These are phyloP conservation scores for Nyctereutes procyonoides DNA, from an alignment of 2,113 vertebrate species.

Conservation along the genomic window DNA sequence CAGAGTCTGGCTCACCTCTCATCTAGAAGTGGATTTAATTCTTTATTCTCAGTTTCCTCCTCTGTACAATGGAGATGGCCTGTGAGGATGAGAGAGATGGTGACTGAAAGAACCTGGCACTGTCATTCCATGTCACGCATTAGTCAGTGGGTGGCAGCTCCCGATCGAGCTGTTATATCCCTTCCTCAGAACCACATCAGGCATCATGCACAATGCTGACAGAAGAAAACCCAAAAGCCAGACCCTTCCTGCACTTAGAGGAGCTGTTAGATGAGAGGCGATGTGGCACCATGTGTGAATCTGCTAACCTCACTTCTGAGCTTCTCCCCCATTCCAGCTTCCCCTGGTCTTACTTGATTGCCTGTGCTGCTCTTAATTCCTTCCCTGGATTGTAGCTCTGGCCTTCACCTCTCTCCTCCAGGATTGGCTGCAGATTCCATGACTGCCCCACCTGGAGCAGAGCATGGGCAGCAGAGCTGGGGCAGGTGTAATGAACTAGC, in stretches of 20 bases:
- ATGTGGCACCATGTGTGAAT: background rate
- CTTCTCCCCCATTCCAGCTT: background rate
- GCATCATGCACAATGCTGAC: background rate
- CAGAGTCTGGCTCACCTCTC: background rate
- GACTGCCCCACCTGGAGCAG: background rate
- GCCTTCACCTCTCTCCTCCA: background rate
- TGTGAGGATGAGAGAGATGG: background rate
- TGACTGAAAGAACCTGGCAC: too few species aligned
- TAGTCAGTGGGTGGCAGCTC: background rate
- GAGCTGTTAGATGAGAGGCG: background rate
- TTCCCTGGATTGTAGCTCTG: background rate
- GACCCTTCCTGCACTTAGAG: background rate
- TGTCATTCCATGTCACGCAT: background rate
- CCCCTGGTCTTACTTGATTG: too few species aligned
- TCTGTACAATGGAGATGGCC: background rate
- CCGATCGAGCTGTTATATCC: accelerated
- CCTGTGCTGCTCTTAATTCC: background rate
- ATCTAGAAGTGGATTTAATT: background rate
- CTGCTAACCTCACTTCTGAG: background rate
- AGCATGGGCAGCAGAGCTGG: background rate
- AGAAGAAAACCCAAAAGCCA: background rate
- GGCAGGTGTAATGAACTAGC: background rate
- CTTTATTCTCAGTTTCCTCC: background rate
- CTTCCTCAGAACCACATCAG: background rate
- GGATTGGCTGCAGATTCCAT: background rate